Evolutionary conservation across 2,888 invertebrate genomes (phyloP).

Genomic region (Torymus auratus): DNA sequence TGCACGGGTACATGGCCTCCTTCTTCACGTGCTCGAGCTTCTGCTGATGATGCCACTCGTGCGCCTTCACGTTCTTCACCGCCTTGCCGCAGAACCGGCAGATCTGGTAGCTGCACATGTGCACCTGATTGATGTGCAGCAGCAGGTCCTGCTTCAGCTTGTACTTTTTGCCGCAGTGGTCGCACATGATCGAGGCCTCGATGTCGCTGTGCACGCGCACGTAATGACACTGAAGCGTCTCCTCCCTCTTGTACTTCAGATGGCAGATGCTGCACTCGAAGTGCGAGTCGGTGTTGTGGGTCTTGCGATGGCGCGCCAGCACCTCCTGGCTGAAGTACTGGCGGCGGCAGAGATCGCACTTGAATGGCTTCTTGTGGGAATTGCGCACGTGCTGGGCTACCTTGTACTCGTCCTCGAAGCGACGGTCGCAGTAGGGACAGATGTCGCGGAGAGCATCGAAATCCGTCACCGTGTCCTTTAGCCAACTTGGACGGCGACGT

Average conservation of each 20-base stretch:
- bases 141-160: constrained; percentile 71
- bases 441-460: constrained; percentile 56
- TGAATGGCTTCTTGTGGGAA: constrained; percentile 61
- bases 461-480: constrained; percentile 39
- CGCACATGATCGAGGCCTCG: constrained; percentile 62
- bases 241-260: constrained; percentile 68
- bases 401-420: constrained; percentile 57
- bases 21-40: constrained; percentile 22
- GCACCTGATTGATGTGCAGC: constrained; percentile 62
- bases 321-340: constrained; percentile 60
- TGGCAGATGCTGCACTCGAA: constrained; percentile 68
- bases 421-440: constrained; percentile 65
- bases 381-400: constrained; percentile 61
- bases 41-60: constrained; percentile 68
- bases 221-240: constrained; percentile 46
- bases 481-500: constrained; percentile 49
- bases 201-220: constrained; percentile 53
- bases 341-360: constrained; percentile 63
- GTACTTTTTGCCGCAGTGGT: constrained; percentile 68
- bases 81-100: constrained; percentile 68
- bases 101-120: constrained; percentile 58
- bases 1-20: constrained; percentile 62
- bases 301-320: constrained; percentile 64
- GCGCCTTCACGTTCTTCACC: constrained; percentile 65
- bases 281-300: constrained; percentile 63